Evolutionary conservation across 2,113 vertebrate genomes (phyloP), one percentile per base, ranked within the genome.

Genomic region (Scopus umbretta): DNA sequence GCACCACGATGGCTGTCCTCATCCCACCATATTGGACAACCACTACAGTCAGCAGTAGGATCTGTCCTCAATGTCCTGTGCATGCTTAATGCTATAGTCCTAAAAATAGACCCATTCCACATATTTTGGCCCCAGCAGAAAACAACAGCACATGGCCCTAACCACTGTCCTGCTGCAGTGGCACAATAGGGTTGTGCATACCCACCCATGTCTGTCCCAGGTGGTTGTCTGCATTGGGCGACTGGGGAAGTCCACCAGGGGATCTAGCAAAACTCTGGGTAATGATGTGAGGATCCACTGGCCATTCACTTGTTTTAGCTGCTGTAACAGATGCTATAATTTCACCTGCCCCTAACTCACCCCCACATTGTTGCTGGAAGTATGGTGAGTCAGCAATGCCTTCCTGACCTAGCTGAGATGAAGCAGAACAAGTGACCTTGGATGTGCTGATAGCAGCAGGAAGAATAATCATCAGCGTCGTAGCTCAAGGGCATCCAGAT

Each of bases 371-470:
- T 94, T 85, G 75, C 68, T 52, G 84, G 62, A 52, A 95, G 78
- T 58, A 32, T 1, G 26, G 61, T 95, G 94, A 97, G 90, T 97
- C 96, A 96, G 95, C 96, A 95, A 18, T 67, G 87, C 56, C 47
- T 75, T 91, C 73, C 89, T 87, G 87, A 96, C 87, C 82, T 74
- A 91, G 72, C 38, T 86, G 86, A 95, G 96, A 92, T 43, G 68
- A 90, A 88, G 73, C 86, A 92, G 72, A 88, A 45, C 52, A 62
- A 88, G 61, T 65, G 82, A 91, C 94, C 92, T 96, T 92, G 88
- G 72, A 72, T 91, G 55, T 86, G 92, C 88, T 95, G 95, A 92
- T 74, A 93, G 61, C 76, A 95, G 90, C 94, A 96, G 76, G 72
- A 96, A 88, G 80, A 94, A 78, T 86, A 96, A 92, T 87, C 72